Conservation (phyloP, 2,888 invertebrate genomes). For the Drosophila picticornis region DNA sequence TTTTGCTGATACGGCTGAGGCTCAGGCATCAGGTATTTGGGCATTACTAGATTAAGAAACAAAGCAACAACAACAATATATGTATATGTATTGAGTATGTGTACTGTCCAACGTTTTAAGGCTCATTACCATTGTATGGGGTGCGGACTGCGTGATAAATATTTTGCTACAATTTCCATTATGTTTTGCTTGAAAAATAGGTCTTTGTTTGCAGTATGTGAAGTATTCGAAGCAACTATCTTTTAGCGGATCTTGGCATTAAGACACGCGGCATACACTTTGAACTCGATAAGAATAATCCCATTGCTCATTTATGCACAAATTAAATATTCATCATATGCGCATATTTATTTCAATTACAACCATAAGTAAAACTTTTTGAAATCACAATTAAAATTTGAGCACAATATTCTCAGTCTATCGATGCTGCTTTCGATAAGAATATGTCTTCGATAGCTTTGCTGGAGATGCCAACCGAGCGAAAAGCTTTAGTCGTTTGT, state of each 20-base stretch:
- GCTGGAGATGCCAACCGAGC: slow-evolving; percentile 34
- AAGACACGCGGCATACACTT: slow-evolving; percentile 44
- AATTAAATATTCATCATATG: neutral
- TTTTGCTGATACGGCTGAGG: slow-evolving; percentile 12
- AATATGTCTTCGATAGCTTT: slow-evolving; percentile 2
- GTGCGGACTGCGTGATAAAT: slow-evolving; percentile 79
- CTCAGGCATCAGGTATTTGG: slow-evolving; percentile 74
- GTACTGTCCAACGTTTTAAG: slow-evolving; percentile 59
- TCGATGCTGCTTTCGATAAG: slow-evolving; percentile 7
- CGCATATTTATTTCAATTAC: neutral
- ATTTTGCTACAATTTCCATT: slow-evolving; percentile 76
- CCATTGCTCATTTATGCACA: slow-evolving; percentile 46
- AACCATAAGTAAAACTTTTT: neutral
- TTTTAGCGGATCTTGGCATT: slow-evolving; percentile 33
- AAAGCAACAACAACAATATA: slow-evolving; percentile 42
- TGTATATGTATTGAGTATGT: slow-evolving; percentile 9
- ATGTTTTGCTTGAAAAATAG: slow-evolving; percentile 32
- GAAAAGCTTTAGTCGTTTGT: slow-evolving; percentile 38
- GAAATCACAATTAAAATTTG: slow-evolving; percentile 2
- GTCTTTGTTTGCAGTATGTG: slow-evolving; percentile 14
- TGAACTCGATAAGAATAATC: slow-evolving; percentile 29
- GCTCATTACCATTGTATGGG: slow-evolving; percentile 80
- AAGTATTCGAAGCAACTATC: slow-evolving; percentile 19
- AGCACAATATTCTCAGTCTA: neutral
- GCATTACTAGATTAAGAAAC: slow-evolving; percentile 81